These are phyloP conservation scores for Bubalus kerabau DNA, from an alignment of 2,113 vertebrate species.

Conservation along the genomic window DNA sequence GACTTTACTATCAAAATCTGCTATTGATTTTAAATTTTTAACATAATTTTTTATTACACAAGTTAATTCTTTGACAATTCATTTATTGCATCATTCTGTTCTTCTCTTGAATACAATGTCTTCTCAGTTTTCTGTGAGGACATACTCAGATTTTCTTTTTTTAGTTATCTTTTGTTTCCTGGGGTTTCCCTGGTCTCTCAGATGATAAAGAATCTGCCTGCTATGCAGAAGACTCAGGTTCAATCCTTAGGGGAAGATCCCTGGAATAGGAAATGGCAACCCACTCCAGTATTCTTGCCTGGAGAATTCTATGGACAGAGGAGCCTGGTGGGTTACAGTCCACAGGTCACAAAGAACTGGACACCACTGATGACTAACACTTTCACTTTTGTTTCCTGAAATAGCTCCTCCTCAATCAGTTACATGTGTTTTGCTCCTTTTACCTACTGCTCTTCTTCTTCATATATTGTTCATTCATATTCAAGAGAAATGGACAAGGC, in stretches of 20 bases:
- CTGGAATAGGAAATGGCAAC: not conserved
- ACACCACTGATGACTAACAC: not conserved
- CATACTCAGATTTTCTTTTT: not conserved
- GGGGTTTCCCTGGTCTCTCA: not conserved
- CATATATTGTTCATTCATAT: not conserved
- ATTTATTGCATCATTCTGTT: not conserved
- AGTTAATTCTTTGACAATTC: not conserved
- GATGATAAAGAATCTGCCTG: not conserved
- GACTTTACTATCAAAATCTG: not conserved
- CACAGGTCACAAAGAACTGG: rapidly evolving
- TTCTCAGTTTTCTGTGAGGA: not conserved
- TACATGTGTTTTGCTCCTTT: not conserved
- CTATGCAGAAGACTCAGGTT: not conserved
- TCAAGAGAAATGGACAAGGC: not conserved
- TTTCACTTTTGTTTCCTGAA: not conserved
- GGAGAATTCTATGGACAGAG: not conserved
- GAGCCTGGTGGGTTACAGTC: not conserved
- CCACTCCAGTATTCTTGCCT: not conserved
- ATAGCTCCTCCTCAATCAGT: not conserved
- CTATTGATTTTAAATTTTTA: not conserved
- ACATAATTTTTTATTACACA: not conserved
- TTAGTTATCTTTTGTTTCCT: not conserved
- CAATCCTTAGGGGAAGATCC: not conserved
- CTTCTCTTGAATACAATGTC: not conserved
- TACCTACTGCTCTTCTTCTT: not conserved